A percentile compares a stretch with the other conserved stretches of the same genome.
phyloP scores from a whole-genome alignment of 2,888 invertebrate genomes.

The Lochmaea crataegi region DNA sequence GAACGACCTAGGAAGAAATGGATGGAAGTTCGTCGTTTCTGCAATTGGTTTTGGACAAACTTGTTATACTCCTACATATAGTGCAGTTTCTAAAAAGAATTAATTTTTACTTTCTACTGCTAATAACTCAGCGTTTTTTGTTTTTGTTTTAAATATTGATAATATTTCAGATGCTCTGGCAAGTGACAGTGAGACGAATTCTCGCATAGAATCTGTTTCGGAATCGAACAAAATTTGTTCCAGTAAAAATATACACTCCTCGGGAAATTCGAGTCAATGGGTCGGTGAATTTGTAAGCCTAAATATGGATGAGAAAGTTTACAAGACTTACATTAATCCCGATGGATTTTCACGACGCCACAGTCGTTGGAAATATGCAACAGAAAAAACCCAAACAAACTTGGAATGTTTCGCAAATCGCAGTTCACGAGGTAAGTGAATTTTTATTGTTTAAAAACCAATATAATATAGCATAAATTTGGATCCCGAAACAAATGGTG shows the following conservation, averaged over 20 bases:
- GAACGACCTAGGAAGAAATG: no score
- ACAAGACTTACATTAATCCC: slow-evolving; percentile 53
- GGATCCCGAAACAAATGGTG: neutral
- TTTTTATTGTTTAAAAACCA: neutral
- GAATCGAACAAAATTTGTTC: slow-evolving; percentile 1
- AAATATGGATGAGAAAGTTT: slow-evolving; percentile 45
- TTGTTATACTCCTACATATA: no score
- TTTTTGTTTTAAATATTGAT: no score
- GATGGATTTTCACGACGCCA: slow-evolving; percentile 34
- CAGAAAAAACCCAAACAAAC: neutral
- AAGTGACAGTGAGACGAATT: slow-evolving; percentile 12
- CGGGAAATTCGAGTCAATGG: slow-evolving; percentile 39
- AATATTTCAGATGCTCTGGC: neutral
- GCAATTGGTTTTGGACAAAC: no score
- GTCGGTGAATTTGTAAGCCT: slow-evolving; percentile 22
- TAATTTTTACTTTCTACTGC: no score
- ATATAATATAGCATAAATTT: no score
- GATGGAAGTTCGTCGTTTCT: no score
- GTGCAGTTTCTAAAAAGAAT: no score
- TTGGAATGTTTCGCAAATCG: slow-evolving; percentile 3
- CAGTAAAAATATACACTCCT: neutral
- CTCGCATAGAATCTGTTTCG: neutral
- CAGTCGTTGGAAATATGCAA: neutral
- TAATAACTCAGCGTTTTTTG: no score
- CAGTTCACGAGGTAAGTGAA: neutral